A percentile compares a stretch with the other conserved stretches of the same genome.
phyloP scores from a whole-genome alignment of 2,797 vertebrate genomes.

The Neopelma chrysocephalum region DNA sequence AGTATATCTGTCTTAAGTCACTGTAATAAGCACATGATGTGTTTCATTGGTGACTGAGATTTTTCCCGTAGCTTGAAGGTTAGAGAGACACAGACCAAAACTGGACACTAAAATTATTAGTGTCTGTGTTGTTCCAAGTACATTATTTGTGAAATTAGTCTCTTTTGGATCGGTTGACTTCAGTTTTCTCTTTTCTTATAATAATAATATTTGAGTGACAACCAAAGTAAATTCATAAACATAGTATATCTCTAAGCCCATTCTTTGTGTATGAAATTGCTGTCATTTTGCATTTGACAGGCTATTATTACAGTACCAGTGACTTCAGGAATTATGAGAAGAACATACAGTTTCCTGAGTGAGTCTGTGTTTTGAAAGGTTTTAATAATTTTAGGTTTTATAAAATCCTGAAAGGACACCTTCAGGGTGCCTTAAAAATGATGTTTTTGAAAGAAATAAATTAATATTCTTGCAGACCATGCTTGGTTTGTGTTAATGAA shows the following conservation, averaged over 20 bases:
- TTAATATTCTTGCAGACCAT: slow-evolving; percentile 31
- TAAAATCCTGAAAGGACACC: slow-evolving; percentile 66
- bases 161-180: slow-evolving; percentile 55
- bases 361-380: slow-evolving; percentile 68
- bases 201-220: slow-evolving; percentile 74
- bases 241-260: slow-evolving; percentile 67
- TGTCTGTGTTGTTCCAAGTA: not conserved
- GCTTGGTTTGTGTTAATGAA: slow-evolving; percentile 63
- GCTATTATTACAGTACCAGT: slow-evolving; percentile 62
- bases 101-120: not conserved
- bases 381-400: slow-evolving; percentile 73
- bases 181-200: slow-evolving; percentile 47
- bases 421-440: slow-evolving; percentile 64
- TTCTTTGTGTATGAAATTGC: slow-evolving; percentile 71
- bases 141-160: not conserved
- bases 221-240: slow-evolving; percentile 74
- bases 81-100: not conserved
- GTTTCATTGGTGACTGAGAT: not conserved
- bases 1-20: not conserved
- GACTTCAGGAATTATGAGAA: slow-evolving; percentile 58
- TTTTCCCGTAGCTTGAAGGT: not conserved
- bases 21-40: not conserved
- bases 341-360: slow-evolving; percentile 49
- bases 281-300: slow-evolving; percentile 70
- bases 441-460: slow-evolving; percentile 66